These are phyloP conservation scores for Rhinolophus sinicus DNA, from an alignment of 2,113 vertebrate genomes.

Conservation along the genomic window DNA sequence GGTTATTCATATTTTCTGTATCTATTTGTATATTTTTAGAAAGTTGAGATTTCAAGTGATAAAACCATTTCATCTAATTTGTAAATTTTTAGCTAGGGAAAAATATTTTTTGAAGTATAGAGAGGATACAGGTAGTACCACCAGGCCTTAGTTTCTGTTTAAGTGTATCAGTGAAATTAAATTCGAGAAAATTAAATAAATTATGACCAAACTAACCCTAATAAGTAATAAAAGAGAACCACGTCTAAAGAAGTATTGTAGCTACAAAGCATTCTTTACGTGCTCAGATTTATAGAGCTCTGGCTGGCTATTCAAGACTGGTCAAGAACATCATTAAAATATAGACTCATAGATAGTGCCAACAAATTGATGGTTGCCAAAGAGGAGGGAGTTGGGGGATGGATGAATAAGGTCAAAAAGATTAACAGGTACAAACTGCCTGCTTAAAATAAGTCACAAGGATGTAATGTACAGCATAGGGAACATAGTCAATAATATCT, in stretches of 20 bases:
- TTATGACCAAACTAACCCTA: not conserved
- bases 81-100: not conserved
- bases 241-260: not conserved
- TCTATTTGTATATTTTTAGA: not conserved
- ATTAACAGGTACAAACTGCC: not conserved
- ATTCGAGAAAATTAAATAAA: not conserved
- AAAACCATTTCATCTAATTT: not conserved
- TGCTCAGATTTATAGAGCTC: not conserved
- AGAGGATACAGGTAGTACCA: not conserved
- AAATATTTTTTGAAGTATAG: not conserved
- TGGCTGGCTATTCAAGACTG: not conserved
- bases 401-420: not conserved
- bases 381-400: too few species aligned
- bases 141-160: not conserved
- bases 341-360: too few species aligned
- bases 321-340: not conserved
- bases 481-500: too few species aligned
- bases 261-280: not conserved
- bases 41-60: not conserved
- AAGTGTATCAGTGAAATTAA: not conserved
- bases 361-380: too few species aligned
- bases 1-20: not conserved
- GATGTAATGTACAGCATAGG: not conserved
- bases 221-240: not conserved
- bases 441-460: not conserved